phyloP scores from a whole-genome alignment of 1,140 invertebrate species.

The Calephelis nemesis region DNA sequence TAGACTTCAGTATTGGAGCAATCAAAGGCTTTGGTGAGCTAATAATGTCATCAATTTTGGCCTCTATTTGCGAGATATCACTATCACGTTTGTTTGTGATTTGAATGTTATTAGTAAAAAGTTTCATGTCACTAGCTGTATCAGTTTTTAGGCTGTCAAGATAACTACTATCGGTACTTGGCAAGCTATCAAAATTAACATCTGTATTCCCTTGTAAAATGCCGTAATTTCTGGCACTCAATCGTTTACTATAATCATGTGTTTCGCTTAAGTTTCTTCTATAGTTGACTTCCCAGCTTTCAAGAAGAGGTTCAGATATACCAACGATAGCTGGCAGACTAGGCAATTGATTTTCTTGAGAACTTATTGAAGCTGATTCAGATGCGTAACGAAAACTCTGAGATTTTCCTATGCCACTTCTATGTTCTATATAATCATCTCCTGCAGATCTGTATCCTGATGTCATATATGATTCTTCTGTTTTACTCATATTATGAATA shows the following conservation, averaged over 20 bases:
- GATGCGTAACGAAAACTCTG: conserved; percentile 83
- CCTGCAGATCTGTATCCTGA: conserved; percentile 63
- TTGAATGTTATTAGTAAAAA: conserved; percentile 67
- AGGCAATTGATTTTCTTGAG: conserved; percentile 75
- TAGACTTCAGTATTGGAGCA: conserved; percentile 75
- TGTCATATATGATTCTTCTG: conserved; percentile 56
- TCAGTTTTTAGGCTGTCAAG: conserved; percentile 71
- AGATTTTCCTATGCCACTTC: conserved; percentile 82
- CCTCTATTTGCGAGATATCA: conserved; percentile 74
- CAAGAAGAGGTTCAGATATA: conserved; percentile 74
- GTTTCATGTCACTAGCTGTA: conserved; percentile 53
- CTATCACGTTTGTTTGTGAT: conserved; percentile 65
- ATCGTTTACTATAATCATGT: conserved; percentile 61
- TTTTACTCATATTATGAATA: conserved; percentile 45
- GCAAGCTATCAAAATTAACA: conserved; percentile 65
- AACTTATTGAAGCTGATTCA: conserved; percentile 68
- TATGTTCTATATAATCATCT: conserved; percentile 64
- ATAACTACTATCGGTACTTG: conserved; percentile 71
- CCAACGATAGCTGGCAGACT: conserved; percentile 77
- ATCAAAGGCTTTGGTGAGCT: conserved; percentile 76
- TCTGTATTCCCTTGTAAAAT: conserved; percentile 54
- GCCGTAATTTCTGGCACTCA: conserved; percentile 66
- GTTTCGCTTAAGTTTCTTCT: conserved; percentile 70
- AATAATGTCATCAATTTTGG: conserved; percentile 78
- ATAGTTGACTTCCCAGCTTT: conserved; percentile 78